phyloP scores from a whole-genome alignment of 2,113 vertebrate genomes.

The Rhinoderma darwinii region DNA sequence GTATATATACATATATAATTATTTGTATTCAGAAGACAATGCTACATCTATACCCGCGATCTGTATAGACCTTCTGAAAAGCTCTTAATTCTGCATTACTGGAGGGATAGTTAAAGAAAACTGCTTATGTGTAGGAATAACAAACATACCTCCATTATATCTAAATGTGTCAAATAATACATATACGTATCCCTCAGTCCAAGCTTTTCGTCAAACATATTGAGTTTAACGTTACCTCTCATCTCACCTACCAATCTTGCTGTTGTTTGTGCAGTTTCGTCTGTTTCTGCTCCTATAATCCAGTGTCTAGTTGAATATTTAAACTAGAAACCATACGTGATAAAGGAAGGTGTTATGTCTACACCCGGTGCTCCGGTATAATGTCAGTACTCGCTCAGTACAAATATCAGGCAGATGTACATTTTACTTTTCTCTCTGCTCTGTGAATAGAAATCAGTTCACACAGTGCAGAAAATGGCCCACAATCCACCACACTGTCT shows the following conservation, averaged over 20 bases:
- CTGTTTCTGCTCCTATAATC: background rate
- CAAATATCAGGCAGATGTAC: conserved; percentile 5
- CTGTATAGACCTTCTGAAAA: background rate
- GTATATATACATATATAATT: no score
- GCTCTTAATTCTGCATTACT: background rate
- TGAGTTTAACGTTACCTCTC: background rate
- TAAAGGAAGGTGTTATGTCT: background rate
- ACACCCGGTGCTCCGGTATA: background rate
- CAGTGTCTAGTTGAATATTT: background rate
- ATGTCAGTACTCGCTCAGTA: background rate
- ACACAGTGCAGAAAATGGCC: background rate
- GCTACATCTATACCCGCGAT: background rate
- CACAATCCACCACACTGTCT: background rate
- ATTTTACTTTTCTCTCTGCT: background rate
- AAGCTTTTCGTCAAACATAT: background rate
- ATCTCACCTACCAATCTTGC: background rate
- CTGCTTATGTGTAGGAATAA: background rate
- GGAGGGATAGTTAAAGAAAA: background rate
- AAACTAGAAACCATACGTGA: background rate
- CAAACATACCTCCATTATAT: background rate
- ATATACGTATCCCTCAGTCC: background rate
- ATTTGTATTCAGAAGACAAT: no score
- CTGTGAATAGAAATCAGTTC: background rate
- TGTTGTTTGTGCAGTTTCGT: background rate
- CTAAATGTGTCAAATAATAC: background rate